Conservation (phyloP, 1,140 invertebrate species). For the Pararge aegeria region DNA sequence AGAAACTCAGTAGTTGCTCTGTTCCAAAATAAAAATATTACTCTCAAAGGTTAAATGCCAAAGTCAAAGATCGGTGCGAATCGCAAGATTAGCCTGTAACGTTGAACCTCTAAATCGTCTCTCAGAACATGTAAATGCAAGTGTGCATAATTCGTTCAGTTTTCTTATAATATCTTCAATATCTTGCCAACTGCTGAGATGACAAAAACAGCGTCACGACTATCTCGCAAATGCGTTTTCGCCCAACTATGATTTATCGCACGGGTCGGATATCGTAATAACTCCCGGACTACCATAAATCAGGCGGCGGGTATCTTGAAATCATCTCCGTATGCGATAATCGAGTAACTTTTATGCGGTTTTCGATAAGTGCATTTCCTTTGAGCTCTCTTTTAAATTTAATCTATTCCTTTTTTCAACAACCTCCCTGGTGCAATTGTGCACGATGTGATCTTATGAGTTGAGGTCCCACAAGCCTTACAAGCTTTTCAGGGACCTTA, state of each 20-base stretch:
- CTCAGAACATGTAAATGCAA: not conserved
- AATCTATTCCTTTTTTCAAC: too few relatives aligned
- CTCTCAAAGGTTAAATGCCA: too few relatives aligned
- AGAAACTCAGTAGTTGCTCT: too few relatives aligned
- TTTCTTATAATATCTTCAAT: slow-evolving; percentile 17
- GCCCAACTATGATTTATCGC: slow-evolving; percentile 41
- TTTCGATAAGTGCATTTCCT: not conserved
- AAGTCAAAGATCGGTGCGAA: too few relatives aligned
- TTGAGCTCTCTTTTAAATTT: too few relatives aligned
- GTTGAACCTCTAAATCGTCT: not conserved
- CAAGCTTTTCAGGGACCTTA: too few relatives aligned
- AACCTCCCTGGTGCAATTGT: too few relatives aligned
- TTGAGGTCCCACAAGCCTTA: too few relatives aligned
- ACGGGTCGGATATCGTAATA: slow-evolving; percentile 40
- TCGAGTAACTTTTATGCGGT: slow-evolving; percentile 18
- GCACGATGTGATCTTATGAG: too few relatives aligned
- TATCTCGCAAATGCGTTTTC: slow-evolving; percentile 33
- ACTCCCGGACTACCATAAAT: slow-evolving; percentile 37
- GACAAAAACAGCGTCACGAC: slow-evolving; percentile 35
- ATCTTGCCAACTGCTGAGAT: slow-evolving; percentile 18
- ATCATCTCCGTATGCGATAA: slow-evolving; percentile 20
- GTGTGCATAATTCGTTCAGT: slow-evolving; percentile 23
- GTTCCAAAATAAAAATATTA: too few relatives aligned
- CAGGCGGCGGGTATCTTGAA: slow-evolving; percentile 20
- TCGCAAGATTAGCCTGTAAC: too few relatives aligned